These are phyloP conservation scores for Pyrgilauda ruficollis DNA, from an alignment of 2,113 vertebrate genomes.

Conservation along the genomic window DNA sequence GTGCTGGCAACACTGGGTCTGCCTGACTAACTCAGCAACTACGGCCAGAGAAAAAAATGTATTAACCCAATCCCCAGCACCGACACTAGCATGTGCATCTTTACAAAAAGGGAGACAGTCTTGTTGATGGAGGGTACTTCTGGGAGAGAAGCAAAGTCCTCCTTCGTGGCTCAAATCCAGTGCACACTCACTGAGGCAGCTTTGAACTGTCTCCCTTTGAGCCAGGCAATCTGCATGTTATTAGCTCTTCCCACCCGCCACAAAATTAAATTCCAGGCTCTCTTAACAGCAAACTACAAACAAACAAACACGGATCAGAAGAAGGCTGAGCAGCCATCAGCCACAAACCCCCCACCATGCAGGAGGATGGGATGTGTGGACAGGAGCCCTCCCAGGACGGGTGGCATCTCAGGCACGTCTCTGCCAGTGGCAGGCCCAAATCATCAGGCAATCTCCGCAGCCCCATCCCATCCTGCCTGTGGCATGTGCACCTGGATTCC, in stretches of 20 bases:
- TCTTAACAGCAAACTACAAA: constrained; percentile 17
- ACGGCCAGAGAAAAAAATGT: not conserved
- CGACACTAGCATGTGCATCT: not conserved
- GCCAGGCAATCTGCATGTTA: not conserved
- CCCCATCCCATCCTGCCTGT: not conserved
- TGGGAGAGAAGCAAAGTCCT: not conserved
- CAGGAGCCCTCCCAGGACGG: not conserved
- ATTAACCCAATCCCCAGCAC: not conserved
- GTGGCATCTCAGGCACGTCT: fast-evolving
- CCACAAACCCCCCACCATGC: not conserved
- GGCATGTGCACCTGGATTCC: not conserved
- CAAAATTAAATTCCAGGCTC: constrained; percentile 8
- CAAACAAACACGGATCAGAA: not conserved
- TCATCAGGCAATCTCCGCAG: not conserved
- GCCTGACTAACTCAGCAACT: not conserved
- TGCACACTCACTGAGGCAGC: fast-evolving
- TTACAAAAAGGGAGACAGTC: not conserved
- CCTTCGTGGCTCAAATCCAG: not conserved
- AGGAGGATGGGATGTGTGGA: fast-evolving
- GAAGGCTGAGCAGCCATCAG: not conserved
- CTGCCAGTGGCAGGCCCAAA: not conserved
- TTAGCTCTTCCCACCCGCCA: fast-evolving
- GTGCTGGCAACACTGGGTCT: not conserved
- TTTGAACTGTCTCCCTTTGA: not conserved
- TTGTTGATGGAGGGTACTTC: not conserved